Evolutionary conservation across 2,797 vertebrate genomes (phyloP), one percentile per base, ranked within the genome.

Genomic region (Podarcis lilfordi): DNA sequence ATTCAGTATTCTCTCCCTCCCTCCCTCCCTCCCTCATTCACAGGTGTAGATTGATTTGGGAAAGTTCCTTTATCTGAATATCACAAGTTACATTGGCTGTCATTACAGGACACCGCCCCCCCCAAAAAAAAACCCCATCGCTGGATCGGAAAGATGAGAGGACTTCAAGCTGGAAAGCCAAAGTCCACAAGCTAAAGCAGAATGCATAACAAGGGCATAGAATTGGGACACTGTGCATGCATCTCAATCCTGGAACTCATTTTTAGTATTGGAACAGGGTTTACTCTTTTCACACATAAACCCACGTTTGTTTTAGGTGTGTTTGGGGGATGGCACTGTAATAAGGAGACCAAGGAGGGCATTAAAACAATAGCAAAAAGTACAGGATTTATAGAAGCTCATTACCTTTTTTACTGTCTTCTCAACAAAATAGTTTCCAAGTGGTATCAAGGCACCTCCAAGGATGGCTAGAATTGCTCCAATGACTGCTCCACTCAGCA

Each of bases 401-500:
- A 4, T 81, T 97, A 99, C 99, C 98, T 98, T 97, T 86, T 94
- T 88, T 91, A 99, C 97, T 19, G 97, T 98, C 87, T 89, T 95
- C 69, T 89, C 0, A 90, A 99, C 97, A 43, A 99, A 3, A 19
- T 71, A 69, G 88, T 98, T 92, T 91, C 98, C 99, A 68, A 98
- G 35, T 0, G 98, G 98, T 91, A 99, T 97, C 1, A 99, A 97
- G 86, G 98, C 43, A 17, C 97, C 97, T 88, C 99, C 99, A 0
- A 99, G 90, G 91, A 98, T 55, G 80, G 98, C 97, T 88, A 98
- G 35, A 19, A 96, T 59, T 1, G 91, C 98, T 4, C 98, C 98
- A 0, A 98, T 25, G 86, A 98, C 85, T 2, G 98, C 97, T 74
- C 98, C 98, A 0, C 95, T 8, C 29, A 98, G 95, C 85, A 99